Evolutionary conservation across 2,888 invertebrate species (phyloP), one percentile per base, ranked within the genome.

Genomic region (Eueremaeus valkanovi): DNA sequence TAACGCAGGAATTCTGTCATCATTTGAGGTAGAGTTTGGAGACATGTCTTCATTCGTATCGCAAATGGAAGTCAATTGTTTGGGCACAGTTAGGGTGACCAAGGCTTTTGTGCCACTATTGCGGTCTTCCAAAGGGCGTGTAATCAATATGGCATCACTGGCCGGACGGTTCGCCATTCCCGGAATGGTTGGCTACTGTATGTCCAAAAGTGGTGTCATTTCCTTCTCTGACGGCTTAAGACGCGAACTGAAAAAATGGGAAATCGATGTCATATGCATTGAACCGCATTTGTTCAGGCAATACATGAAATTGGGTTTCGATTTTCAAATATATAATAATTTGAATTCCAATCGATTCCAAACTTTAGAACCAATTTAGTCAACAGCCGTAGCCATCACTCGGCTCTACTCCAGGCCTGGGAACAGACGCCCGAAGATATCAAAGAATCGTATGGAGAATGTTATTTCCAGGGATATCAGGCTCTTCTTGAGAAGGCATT

Each of bases 1-100:
- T 81, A 86, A 86, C 81, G 86, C 86, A 3, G 86, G 86, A 0
- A 81, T 86, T 9, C 83, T 84, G 42, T 80, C 81, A 74, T 82
- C 82, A 66, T 84, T 85, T 0, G 85, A 85, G 74, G 82, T 85
- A 58, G 86, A 86, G 77, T 84, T 85, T 82, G 82, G 83, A 49
- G 81, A 84, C 1, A 76, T 85, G 78, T 82, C 83, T 13, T 81
- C 82, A 73, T 85, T 83, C 80, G 75, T 78, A 29, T 77, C 78
- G 16, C 80, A 81, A 70, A 79, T 82, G 77, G 82, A 82, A 21
- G 81, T 83, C 42, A 83, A 83, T 76, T 79, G 82, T 49, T 72
- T 83, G 72, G 83, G 83, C 0, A 78, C 80, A n/a, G 80, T 83
- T 29, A 73, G 82, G 27, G 82, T 83, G 31, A 82, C 82, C 49